A percentile compares a stretch with the other conserved stretches of the same genome.
Evolutionary conservation across 1,140 invertebrate genomes (phyloP).

Genomic region (Danaus melanippus): DNA sequence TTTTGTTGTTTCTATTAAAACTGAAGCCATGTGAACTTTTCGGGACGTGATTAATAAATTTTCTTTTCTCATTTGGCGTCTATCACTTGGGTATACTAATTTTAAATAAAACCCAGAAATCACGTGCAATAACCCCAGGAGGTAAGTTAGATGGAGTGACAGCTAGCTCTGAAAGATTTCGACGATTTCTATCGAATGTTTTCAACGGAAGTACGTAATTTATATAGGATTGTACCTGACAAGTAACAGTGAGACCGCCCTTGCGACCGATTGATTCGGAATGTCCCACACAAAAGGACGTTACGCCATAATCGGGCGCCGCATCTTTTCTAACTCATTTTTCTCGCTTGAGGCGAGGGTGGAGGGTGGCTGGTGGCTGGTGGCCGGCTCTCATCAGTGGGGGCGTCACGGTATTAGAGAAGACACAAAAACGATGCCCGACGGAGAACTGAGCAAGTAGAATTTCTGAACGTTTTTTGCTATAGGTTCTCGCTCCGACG

Average conservation of each 20-base stretch:
- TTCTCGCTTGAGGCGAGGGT: constrained; percentile 54
- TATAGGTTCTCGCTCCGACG: constrained; percentile 22
- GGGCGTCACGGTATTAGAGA: constrained; percentile 67
- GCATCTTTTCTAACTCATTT: constrained; percentile 72
- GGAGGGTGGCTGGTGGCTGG: constrained; percentile 32
- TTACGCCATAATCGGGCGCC: constrained; percentile 64
- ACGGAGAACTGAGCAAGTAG: constrained; percentile 56
- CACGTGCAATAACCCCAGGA: too few relatives aligned
- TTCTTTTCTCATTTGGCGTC: too few relatives aligned
- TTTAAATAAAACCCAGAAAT: too few relatives aligned
- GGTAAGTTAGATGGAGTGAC: not conserved
- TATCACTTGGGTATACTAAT: too few relatives aligned
- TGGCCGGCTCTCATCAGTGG: constrained; percentile 43
- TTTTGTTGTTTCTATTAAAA: too few relatives aligned
- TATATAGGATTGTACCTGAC: constrained; percentile 28
- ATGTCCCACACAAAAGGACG: constrained; percentile 61
- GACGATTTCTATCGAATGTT: constrained; percentile 13
- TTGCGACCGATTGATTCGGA: constrained; percentile 56
- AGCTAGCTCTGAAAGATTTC: constrained; percentile 11
- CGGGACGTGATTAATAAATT: too few relatives aligned
- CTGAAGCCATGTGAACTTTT: too few relatives aligned
- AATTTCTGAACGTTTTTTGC: constrained; percentile 52
- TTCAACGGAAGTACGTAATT: constrained; percentile 21
- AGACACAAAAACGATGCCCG: constrained; percentile 67
- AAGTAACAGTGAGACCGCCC: constrained; percentile 34